phyloP scores from a whole-genome alignment of 2,113 vertebrate species.

The Fregata magnificens region DNA sequence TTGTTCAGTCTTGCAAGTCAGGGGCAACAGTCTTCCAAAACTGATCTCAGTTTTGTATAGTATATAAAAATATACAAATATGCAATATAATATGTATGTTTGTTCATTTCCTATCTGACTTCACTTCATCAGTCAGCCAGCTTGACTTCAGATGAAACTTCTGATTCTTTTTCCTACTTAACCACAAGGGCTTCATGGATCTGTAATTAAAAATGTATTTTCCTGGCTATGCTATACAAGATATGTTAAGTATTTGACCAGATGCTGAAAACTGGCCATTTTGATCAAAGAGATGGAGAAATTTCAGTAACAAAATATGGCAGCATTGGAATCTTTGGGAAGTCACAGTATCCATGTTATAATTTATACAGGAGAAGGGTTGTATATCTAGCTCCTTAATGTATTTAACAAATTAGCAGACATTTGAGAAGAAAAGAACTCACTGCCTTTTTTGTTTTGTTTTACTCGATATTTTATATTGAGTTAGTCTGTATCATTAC shows the following conservation, averaged over 20 bases:
- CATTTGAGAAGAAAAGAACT: not conserved
- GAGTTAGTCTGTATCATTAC: not conserved
- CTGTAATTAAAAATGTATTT: constrained; percentile 20
- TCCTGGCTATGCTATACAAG: not conserved
- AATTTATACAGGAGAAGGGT: not conserved
- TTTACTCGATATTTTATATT: not conserved
- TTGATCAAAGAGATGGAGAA: not conserved
- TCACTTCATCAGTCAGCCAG: not conserved
- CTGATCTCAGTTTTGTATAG: not conserved
- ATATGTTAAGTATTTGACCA: not conserved
- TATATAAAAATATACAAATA: not conserved
- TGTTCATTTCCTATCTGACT: not conserved
- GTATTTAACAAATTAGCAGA: not conserved
- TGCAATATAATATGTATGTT: not conserved
- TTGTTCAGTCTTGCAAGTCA: not conserved
- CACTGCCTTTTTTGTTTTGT: not conserved
- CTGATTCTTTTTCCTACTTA: not conserved
- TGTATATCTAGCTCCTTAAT: not conserved
- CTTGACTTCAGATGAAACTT: not conserved
- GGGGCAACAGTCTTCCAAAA: not conserved
- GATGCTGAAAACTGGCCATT: not conserved
- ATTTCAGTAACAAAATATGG: not conserved
- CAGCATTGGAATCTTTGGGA: not conserved
- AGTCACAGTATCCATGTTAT: not conserved
- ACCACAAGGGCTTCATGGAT: not conserved